Conservation (phyloP, 2,797 vertebrate species). For the Aulostomus chinensis region DNA sequence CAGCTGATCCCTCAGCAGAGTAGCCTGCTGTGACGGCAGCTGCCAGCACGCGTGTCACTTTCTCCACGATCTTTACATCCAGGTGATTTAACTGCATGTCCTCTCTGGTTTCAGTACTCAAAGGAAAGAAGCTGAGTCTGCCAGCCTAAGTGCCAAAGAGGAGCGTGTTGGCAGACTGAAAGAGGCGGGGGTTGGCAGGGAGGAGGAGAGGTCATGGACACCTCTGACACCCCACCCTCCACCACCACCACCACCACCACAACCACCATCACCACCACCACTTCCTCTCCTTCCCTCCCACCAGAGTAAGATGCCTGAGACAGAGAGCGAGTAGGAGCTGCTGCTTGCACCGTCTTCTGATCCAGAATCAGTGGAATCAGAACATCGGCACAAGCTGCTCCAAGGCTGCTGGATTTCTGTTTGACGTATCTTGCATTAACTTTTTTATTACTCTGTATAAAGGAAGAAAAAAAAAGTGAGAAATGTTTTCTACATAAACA, state of each 20-base stretch:
- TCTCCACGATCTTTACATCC: too few species aligned
- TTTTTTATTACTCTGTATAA: constrained; percentile 97
- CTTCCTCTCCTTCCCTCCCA: constrained; percentile 77
- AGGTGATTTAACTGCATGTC: not conserved
- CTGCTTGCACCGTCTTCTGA: constrained; percentile 61
- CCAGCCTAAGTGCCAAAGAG: constrained; percentile 94
- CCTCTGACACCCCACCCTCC: constrained; percentile 76
- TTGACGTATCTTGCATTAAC: constrained; percentile 96
- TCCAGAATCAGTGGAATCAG: constrained; percentile 72
- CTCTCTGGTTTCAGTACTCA: constrained; percentile 85
- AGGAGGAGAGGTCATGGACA: constrained; percentile 78
- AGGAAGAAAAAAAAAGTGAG: constrained; percentile 68
- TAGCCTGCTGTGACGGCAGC: too few species aligned
- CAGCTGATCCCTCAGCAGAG: too few species aligned
- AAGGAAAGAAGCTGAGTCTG: constrained; percentile 99
- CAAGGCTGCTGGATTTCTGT: constrained; percentile 88
- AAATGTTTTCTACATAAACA: constrained; percentile 88
- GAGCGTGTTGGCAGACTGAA: constrained; percentile 79
- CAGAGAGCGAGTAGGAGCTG: constrained; percentile 82
- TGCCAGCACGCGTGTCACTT: not conserved
- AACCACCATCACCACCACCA: constrained; percentile 68
- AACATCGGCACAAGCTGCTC: constrained; percentile 62
- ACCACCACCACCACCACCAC: too few species aligned
- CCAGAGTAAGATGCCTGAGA: constrained; percentile 90
- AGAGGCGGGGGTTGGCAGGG: constrained; percentile 58